phyloP scores from a whole-genome alignment of 1,140 invertebrate genomes.

The Onthophagus taurus region DNA sequence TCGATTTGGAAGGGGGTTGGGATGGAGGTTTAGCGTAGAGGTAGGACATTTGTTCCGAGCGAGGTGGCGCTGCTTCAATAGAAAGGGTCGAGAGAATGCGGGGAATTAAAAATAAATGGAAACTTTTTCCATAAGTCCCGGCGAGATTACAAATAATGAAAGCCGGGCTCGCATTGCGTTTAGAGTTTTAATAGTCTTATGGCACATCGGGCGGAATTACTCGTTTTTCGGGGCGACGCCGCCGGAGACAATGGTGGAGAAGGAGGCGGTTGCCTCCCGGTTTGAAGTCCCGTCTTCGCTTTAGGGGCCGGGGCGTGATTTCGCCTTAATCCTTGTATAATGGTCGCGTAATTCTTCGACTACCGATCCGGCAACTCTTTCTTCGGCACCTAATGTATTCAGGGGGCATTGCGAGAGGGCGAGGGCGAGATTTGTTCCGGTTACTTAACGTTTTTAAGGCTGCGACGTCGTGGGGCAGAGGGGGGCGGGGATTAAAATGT shows the following conservation, averaged over 20 bases:
- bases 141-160: slow-evolving; percentile 36
- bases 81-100: slow-evolving; percentile 34
- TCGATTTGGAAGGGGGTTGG: too few relatives aligned
- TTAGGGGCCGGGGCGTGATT: slow-evolving; percentile 30
- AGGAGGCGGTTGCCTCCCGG: slow-evolving; percentile 9
- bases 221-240: slow-evolving; percentile 39
- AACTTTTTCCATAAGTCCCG: slow-evolving; percentile 34
- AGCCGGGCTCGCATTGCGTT: slow-evolving; percentile 33
- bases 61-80: too few relatives aligned
- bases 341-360: slow-evolving; percentile 35
- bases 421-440: slow-evolving; percentile 31
- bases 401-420: slow-evolving; percentile 19
- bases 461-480: slow-evolving; percentile 29
- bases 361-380: slow-evolving; percentile 24
- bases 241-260: slow-evolving; percentile 36
- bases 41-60: too few relatives aligned
- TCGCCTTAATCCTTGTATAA: slow-evolving; percentile 38
- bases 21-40: too few relatives aligned
- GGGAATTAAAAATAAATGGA: slow-evolving; percentile 38
- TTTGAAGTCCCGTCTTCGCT: not conserved
- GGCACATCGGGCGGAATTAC: slow-evolving; percentile 33
- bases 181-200: slow-evolving; percentile 37
- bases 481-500: slow-evolving; percentile 38
- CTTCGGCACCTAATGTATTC: slow-evolving; percentile 27
- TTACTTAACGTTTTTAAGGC: slow-evolving; percentile 37